phyloP scores from a whole-genome alignment of 2,888 invertebrate genomes.

The Cactoblastis cactorum region DNA sequence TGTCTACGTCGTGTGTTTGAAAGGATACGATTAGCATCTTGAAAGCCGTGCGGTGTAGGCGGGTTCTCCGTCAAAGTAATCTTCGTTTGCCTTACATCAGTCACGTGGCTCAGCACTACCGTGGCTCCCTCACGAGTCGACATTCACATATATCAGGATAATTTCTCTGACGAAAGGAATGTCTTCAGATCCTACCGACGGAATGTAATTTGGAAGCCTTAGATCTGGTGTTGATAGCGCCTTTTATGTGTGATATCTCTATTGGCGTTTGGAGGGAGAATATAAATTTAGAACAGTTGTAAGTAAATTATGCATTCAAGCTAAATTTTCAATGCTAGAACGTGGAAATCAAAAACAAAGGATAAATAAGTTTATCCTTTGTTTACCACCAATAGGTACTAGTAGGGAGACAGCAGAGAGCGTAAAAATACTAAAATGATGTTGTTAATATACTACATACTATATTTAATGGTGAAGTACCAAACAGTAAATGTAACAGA shows the following conservation, averaged over 20 bases:
- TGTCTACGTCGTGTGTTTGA: slow-evolving; percentile 58
- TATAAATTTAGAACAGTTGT: not conserved
- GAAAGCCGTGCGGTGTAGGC: slow-evolving; percentile 45
- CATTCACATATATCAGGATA: slow-evolving; percentile 32
- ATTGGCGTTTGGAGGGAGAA: not conserved
- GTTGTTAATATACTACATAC: too few relatives aligned
- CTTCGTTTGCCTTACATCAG: slow-evolving; percentile 38
- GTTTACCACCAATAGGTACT: too few relatives aligned
- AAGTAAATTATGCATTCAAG: not conserved
- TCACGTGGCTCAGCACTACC: slow-evolving; percentile 39
- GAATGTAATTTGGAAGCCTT: slow-evolving; percentile 17
- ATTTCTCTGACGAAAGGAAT: slow-evolving; percentile 26
- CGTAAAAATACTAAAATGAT: too few relatives aligned
- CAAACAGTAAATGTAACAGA: not conserved
- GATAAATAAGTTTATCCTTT: too few relatives aligned
- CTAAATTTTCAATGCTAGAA: not conserved
- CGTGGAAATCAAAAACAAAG: too few relatives aligned
- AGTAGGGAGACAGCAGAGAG: too few relatives aligned
- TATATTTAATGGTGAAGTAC: too few relatives aligned
- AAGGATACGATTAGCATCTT: slow-evolving; percentile 60
- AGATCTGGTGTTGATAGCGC: slow-evolving; percentile 2
- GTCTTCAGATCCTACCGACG: slow-evolving; percentile 17
- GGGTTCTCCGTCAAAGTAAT: slow-evolving; percentile 31
- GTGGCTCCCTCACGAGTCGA: slow-evolving; percentile 31
- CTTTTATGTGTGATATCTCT: not conserved